Evolutionary conservation across 1,140 invertebrate species (phyloP).

Genomic region (Drosophila tropicalis): DNA sequence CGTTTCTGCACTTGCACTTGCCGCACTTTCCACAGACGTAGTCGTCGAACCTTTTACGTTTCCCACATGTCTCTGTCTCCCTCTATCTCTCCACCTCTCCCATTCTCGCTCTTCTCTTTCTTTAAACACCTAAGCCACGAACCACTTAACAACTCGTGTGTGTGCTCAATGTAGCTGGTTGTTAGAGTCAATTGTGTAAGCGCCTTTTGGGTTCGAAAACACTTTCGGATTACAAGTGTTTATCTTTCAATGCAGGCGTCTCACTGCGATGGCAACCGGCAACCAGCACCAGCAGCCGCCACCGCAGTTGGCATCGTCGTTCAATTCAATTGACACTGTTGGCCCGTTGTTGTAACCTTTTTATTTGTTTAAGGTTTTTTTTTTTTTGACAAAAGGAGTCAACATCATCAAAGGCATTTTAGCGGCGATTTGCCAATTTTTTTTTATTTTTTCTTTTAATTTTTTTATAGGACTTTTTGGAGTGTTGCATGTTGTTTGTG

Average conservation of each 20-base stretch:
- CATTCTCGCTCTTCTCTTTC: neutral
- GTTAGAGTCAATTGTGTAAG: slow-evolving; percentile 63
- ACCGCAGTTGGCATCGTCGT: slow-evolving; percentile 32
- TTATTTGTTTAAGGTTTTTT: slow-evolving; percentile 20
- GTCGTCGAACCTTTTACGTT: slow-evolving; percentile 7
- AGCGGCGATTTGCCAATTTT: slow-evolving; percentile 39
- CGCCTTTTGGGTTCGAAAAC: slow-evolving; percentile 54
- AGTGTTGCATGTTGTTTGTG: slow-evolving; percentile 3
- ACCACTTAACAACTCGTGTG: slow-evolving; percentile 67
- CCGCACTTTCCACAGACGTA: slow-evolving; percentile 43
- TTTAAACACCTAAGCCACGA: slow-evolving; percentile 10
- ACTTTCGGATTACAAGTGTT: slow-evolving; percentile 81
- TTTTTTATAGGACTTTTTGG: slow-evolving; percentile 55
- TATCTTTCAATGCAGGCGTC: slow-evolving; percentile 59
- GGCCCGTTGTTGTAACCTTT: slow-evolving; percentile 70
- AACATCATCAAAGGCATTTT: slow-evolving; percentile 59
- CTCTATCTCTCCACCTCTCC: neutral
- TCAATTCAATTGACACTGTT: slow-evolving; percentile 76
- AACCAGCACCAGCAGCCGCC: slow-evolving; percentile 9
- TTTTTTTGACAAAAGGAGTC: slow-evolving; percentile 48
- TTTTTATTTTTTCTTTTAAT: slow-evolving; percentile 13
- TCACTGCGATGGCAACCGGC: slow-evolving; percentile 37
- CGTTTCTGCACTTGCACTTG: slow-evolving; percentile 34
- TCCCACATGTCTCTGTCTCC: slow-evolving; percentile 32
- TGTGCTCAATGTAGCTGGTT: slow-evolving; percentile 37